phyloP scores from a whole-genome alignment of 2,888 invertebrate genomes.

The Aquatica leii region DNA sequence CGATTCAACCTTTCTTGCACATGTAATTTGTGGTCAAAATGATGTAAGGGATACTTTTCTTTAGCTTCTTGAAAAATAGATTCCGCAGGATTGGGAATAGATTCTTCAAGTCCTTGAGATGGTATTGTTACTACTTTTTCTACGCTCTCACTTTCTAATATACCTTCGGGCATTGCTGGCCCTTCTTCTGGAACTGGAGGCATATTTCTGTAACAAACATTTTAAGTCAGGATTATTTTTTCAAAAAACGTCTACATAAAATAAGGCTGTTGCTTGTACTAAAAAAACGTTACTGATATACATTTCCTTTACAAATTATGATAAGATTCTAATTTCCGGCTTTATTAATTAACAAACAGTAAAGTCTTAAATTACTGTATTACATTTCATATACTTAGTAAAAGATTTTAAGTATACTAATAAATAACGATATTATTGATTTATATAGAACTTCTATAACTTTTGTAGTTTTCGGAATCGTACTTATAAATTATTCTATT shows the following conservation, averaged over 20 bases:
- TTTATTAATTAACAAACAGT: too few relatives aligned
- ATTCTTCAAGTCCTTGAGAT: conserved; percentile 10
- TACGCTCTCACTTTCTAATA: conserved; percentile 10
- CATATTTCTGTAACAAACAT: conserved; percentile 20
- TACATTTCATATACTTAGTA: too few relatives aligned
- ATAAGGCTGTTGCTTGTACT: too few relatives aligned
- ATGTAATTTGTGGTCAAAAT: conserved; percentile 25
- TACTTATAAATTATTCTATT: too few relatives aligned
- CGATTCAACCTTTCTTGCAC: conserved; percentile 21
- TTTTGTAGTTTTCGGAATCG: too few relatives aligned
- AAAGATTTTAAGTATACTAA: too few relatives aligned
- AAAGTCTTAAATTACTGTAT: too few relatives aligned
- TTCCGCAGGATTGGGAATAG: conserved; percentile 10
- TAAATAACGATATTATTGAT: too few relatives aligned
- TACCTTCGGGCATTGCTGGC: conserved; percentile 12
- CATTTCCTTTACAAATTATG: too few relatives aligned
- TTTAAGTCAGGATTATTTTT: neutral
- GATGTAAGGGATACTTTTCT: conserved; percentile 22
- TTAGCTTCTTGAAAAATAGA: conserved; percentile 18
- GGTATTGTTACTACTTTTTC: conserved; percentile 1
- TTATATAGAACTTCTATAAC: too few relatives aligned
- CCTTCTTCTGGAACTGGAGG: conserved; percentile 25
- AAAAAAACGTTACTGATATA: too few relatives aligned
- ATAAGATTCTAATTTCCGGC: too few relatives aligned
- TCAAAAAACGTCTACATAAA: neutral